A percentile compares a stretch with the other conserved stretches of the same genome.
Evolutionary conservation across 2,888 invertebrate genomes (phyloP).

Genomic region (Aphodius sticticus): DNA sequence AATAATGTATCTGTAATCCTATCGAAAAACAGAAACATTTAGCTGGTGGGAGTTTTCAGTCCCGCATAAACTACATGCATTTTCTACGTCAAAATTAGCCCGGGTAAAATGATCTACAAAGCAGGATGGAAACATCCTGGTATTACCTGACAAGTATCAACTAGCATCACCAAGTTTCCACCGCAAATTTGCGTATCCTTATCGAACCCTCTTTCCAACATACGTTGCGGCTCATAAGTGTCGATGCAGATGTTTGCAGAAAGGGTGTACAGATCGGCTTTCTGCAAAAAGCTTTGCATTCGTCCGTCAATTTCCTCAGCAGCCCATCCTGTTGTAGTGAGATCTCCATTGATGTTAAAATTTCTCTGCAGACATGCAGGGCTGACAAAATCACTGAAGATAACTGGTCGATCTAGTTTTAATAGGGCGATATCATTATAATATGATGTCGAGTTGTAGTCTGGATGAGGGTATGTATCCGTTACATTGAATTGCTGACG

Average conservation of each 20-base stretch:
- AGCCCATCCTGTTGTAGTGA: neutral
- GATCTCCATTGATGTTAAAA: neutral
- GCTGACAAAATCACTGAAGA: neutral
- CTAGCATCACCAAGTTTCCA: neutral
- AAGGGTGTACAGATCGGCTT: neutral
- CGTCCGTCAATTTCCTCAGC: neutral
- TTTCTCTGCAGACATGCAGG: neutral
- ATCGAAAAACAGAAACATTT: no score
- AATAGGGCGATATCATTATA: neutral
- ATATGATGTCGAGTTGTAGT: neutral
- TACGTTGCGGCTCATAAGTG: neutral
- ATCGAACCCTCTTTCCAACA: neutral
- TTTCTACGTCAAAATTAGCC: neutral
- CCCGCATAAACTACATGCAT: no score
- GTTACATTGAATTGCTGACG: neutral
- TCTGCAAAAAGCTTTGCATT: neutral
- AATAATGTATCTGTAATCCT: no score
- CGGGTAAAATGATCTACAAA: neutral
- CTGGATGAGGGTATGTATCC: neutral
- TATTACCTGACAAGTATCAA: neutral
- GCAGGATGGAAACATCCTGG: neutral
- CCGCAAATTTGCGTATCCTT: neutral
- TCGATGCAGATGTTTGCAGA: neutral
- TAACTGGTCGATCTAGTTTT: neutral
- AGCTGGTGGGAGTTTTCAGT: no score